These are phyloP conservation scores for Hirundichthys speculiger DNA, from an alignment of 2,113 vertebrate genomes.

Conservation along the genomic window DNA sequence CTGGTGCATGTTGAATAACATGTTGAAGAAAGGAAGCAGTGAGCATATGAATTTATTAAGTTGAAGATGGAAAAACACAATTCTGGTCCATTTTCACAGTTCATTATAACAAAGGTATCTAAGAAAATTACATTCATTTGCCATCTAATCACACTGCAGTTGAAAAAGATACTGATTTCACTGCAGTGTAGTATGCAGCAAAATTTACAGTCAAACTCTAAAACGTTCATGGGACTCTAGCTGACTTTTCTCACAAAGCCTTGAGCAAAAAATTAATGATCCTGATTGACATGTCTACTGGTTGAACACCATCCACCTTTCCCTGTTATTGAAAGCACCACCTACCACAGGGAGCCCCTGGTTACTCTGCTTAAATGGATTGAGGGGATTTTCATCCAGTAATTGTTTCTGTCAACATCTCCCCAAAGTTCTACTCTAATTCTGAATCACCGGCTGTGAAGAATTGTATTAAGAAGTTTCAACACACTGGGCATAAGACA, in stretches of 20 bases:
- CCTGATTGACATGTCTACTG: constrained; percentile 1
- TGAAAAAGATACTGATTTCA: constrained; percentile 2
- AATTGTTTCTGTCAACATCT: constrained; percentile 56
- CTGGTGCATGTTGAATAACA: not conserved
- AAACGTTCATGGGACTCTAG: constrained; percentile 6
- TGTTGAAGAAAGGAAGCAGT: not conserved
- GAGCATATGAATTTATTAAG: not conserved
- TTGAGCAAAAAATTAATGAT: not conserved
- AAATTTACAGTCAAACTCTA: constrained; percentile 7
- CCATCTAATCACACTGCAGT: constrained; percentile 16
- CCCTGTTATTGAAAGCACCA: constrained; percentile 37
- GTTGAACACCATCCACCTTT: constrained; percentile 38
- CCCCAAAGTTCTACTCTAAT: constrained; percentile 56
- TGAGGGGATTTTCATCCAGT: constrained; percentile 54
- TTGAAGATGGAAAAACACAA: not conserved
- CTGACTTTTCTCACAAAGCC: constrained; percentile 7
- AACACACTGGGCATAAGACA: constrained; percentile 48
- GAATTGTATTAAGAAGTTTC: constrained; percentile 62
- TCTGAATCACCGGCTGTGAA: constrained; percentile 61
- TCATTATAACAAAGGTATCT: constrained; percentile 30
- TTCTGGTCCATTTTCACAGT: constrained; percentile 15
- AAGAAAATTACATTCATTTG: constrained; percentile 8
- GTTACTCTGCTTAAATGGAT: constrained; percentile 45
- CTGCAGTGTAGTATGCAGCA: not conserved
- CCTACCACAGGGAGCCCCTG: constrained; percentile 28